Evolutionary conservation across 2,113 vertebrate species (phyloP), one percentile per base, ranked within the genome.

Genomic region (Oncorhynchus gorbuscha): DNA sequence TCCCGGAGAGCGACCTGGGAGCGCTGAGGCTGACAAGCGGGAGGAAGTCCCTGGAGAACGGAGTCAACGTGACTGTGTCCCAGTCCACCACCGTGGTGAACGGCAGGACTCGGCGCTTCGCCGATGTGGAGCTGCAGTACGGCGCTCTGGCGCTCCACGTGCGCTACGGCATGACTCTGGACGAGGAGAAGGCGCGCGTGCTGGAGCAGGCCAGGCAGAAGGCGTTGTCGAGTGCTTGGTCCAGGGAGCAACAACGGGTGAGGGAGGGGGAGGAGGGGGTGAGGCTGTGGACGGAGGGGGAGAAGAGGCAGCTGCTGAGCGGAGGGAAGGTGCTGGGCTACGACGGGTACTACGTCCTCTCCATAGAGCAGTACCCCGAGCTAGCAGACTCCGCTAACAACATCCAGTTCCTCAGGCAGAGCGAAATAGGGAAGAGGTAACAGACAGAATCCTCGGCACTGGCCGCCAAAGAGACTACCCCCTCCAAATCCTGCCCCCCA

Each of bases 371-470:
- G 95, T 99, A 99, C 93, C 97, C 98, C 0, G 97, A 99, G 93
- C 94, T 99, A 77, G 97, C 97, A 13, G 97, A 99, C 95, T 98
- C 96, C 7, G 96, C 96, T 71, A 98, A 98, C 93, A 99, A 99
- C 89, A 95, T 99, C 90, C 97, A 99, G 92, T 99, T 99, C 92
- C 93, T 99, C 83, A 93, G 98, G 84, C 98, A 99, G 94, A 99
- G 97, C 6, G 98, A 99, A 91, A 99, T 99, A 86, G 98, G 98
- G 69, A 96, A 94, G 91, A 99, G 98, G 97, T 99, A 99, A 99
- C 97, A 7, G 76, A 81, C 71, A 55, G 26, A 51, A 65, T n/a
- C 26, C 61, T 62, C 32, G 13, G 24, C 79, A 79, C 84, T 65
- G 83, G 79, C 85, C 81, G 84, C 86, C 66, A 78, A 84, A 81